phyloP scores from a whole-genome alignment of 1,140 invertebrate genomes.

The Thrips palmi region DNA sequence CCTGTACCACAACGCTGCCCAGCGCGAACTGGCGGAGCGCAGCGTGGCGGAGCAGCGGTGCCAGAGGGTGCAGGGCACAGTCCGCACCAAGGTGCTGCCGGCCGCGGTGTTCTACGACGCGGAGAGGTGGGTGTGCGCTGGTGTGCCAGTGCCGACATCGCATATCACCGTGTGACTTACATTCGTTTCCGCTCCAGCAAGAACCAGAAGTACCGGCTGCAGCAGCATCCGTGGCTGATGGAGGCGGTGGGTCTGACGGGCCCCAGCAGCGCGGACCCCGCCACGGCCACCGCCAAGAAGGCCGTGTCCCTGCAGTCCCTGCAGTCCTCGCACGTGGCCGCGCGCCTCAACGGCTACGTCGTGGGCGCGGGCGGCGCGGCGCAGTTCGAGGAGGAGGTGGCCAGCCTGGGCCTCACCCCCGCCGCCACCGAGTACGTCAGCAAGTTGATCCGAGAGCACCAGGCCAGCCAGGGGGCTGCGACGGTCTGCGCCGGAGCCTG shows the following conservation, averaged over 20 bases:
- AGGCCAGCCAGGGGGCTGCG: too few relatives aligned
- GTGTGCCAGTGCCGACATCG: too few relatives aligned
- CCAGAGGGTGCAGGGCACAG: constrained; percentile 28
- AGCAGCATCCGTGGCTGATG: constrained; percentile 52
- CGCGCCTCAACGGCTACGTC: constrained; percentile 70
- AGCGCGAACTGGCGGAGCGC: constrained; percentile 50
- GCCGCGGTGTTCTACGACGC: constrained; percentile 62
- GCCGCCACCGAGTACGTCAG: constrained; percentile 53
- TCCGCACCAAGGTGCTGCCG: constrained; percentile 53
- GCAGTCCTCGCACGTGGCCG: constrained; percentile 65
- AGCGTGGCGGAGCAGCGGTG: constrained; percentile 42
- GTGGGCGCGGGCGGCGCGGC: constrained; percentile 55
- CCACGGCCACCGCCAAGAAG: too few relatives aligned
- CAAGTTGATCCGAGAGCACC: constrained; percentile 43
- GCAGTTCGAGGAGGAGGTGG: constrained; percentile 47
- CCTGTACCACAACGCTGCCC: constrained; percentile 72
- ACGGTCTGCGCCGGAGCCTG: too few relatives aligned
- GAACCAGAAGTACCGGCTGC: constrained; percentile 76
- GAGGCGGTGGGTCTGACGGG: constrained; percentile 42
- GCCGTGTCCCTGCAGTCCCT: constrained; percentile 55
- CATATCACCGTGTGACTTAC: too few relatives aligned
- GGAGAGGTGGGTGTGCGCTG: constrained; percentile 60
- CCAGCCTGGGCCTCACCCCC: constrained; percentile 43
- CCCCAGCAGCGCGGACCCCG: constrained; percentile 30
- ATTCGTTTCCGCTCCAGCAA: constrained; percentile 37